Base-by-base conservation (phyloP, 2,113 vertebrate genomes). In the Cyanocitta stelleri region DNA sequence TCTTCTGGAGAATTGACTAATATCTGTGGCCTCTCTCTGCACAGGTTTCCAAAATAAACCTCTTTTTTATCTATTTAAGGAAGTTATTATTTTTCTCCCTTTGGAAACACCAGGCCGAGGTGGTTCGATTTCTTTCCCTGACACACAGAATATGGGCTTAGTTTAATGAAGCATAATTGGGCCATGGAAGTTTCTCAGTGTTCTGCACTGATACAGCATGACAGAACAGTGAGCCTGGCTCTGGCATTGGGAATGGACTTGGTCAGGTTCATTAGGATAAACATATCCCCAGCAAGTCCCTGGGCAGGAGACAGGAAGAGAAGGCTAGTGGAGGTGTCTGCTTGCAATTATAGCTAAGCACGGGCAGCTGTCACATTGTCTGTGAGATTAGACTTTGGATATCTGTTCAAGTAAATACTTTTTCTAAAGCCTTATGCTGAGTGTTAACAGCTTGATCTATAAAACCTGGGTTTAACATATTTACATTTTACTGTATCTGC, bases 111-210 rank as follows among this genome's bases (percentile, higher is more conserved):
- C 20, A 75, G 68, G 22, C 46, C 41, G 22, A 64, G 43, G 39
- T 71, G 21, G 72, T 84, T 96, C 52, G 0, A 32, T 95, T 63
- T 90, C 72, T 92, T 71, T 91, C 82, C 33, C 87, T 84, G 87
- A 27, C 85, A 68, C 41, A 20, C 41, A 43, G 76, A 92, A 17
- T 73, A 64, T 46, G 76, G 79, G 86, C 41, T 96, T 72, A 81
- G 92, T 95, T 97, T 97, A 97, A 96, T 95, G 96, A 96, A 92
- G 80, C 95, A 93, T 96, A 94, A 96, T 95, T 95, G 95, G 96
- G 92, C 92, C 85, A 75, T 95, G 83, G 85, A 90, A 94, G 41
- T 90, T 95, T 86, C 59, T 88, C 89, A 54, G 56, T 77, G 48
- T 77, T 90, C 3, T 90, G 83, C 26, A 6, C 83, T 96, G 92